Conservation (phyloP, 2,797 vertebrate genomes). For the Choloepus didactylus region DNA sequence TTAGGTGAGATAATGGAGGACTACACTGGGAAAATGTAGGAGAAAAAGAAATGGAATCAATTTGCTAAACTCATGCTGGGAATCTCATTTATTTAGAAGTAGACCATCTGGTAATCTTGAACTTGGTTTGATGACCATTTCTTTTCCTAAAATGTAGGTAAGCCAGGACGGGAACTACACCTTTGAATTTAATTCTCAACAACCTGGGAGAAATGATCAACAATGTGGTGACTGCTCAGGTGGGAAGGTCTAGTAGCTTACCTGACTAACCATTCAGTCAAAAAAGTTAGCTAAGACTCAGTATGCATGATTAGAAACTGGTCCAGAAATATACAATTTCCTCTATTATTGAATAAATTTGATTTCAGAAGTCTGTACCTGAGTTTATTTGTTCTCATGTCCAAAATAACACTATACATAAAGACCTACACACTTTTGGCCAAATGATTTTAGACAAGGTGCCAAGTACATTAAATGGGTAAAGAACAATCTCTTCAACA, state of each 20-base stretch:
- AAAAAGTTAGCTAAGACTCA: not conserved
- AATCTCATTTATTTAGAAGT: not conserved
- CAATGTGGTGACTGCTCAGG: not conserved
- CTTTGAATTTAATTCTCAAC: conserved; percentile 41
- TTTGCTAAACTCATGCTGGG: not conserved
- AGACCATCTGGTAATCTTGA: not conserved
- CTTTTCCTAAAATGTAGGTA: conserved; percentile 3
- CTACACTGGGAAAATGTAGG: not conserved
- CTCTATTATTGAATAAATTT: not conserved
- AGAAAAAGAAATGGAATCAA: not conserved
- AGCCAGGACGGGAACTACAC: not conserved
- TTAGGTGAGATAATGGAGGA: not conserved
- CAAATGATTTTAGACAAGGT: too few relatives aligned
- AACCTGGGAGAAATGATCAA: not conserved
- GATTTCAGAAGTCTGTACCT: not conserved
- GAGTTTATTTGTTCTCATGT: conserved; percentile 32
- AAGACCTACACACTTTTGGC: too few relatives aligned
- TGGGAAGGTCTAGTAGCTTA: not conserved
- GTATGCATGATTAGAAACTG: not conserved
- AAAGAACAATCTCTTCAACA: too few relatives aligned
- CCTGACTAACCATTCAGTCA: not conserved
- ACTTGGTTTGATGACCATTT: not conserved
- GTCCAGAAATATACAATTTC: conserved; percentile 2
- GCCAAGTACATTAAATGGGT: too few relatives aligned
- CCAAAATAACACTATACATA: not conserved